Conservation (phyloP, 2,888 invertebrate genomes). For the Euclidia mi region DNA sequence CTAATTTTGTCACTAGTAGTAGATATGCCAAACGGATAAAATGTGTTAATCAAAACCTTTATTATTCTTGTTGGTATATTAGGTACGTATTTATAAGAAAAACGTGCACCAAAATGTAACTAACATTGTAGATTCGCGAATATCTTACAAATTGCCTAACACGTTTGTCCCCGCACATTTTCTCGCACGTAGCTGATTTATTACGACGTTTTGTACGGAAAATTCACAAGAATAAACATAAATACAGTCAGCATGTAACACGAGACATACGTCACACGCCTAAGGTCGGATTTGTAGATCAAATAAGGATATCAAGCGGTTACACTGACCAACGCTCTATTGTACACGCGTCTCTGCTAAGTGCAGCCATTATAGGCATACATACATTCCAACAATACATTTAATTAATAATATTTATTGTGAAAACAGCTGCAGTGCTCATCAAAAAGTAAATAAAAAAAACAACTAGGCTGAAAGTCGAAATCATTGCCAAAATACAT, state of each 20-base stretch:
- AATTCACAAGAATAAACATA: constrained; percentile 12
- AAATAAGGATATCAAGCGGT: constrained; percentile 44
- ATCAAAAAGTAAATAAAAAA: neutral
- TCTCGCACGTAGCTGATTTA: neutral
- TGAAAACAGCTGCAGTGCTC: neutral
- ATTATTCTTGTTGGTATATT: no score
- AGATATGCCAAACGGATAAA: no score
- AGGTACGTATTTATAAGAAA: no score
- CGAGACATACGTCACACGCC: constrained; percentile 28
- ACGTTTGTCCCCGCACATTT: neutral
- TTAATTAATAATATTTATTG: neutral
- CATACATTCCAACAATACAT: neutral
- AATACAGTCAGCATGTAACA: constrained; percentile 23
- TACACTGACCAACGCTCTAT: constrained; percentile 29
- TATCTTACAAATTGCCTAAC: no score
- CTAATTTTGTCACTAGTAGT: no score
- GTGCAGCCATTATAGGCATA: constrained; percentile 5
- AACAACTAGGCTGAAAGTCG: neutral
- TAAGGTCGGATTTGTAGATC: constrained; percentile 35
- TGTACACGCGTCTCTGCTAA: constrained; percentile 26
- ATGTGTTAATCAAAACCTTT: no score
- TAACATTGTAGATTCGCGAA: no score
- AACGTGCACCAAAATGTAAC: no score
- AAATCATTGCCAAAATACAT: constrained; percentile 4
- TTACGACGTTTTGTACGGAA: neutral